Base-by-base conservation (phyloP, 2,797 vertebrate genomes). In the Myotis pilosus region DNA sequence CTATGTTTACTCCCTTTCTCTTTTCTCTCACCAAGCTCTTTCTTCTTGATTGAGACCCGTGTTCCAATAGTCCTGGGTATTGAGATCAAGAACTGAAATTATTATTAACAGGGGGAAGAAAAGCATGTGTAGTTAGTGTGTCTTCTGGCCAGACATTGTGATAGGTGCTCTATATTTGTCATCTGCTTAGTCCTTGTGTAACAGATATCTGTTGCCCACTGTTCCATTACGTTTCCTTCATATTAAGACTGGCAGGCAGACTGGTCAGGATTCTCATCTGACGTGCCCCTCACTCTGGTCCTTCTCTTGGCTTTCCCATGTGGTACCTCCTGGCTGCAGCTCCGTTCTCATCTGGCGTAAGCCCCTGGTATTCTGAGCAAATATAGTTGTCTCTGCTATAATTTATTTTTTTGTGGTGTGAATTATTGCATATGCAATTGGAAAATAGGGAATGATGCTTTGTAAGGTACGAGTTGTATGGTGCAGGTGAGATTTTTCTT, bases 401-500 rank as follows among this genome's bases (percentile, higher is more conserved):
- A 20, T 64, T 51, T 57, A 4, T 75, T 11, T 74, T 74, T 85
- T 23, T 25, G 36, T 41, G 64, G 41, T 79, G 87, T 38, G 64
- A 81, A 64, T 64, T 5, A 30, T 25, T 53, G 13, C 60, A 38
- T 15, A 1, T 11, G 33, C 16, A 41, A 0, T 62, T 74, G 76
- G 72, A 17, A 86, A 53, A 23, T 8, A 15, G n/a, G 51, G n/a
- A 44, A 15, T 9, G 60, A 5, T 66, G 44, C 53, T 75, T 36
- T n/a, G 11, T 86, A 66, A 41, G 25, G 28, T 57, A 7, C 7
- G 55, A 4, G 9, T 79, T 78, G 30, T 25, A 0, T 23, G 15
- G 33, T 75, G 85, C 19, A 0, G 55, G 19, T 57, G 92, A 74
- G 80, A 30, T 55, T 87, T 90, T 76, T 87, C 62, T 68, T 75